These are phyloP conservation scores for Ips nitidus DNA, from an alignment of 1,140 invertebrate species.

Conservation along the genomic window DNA sequence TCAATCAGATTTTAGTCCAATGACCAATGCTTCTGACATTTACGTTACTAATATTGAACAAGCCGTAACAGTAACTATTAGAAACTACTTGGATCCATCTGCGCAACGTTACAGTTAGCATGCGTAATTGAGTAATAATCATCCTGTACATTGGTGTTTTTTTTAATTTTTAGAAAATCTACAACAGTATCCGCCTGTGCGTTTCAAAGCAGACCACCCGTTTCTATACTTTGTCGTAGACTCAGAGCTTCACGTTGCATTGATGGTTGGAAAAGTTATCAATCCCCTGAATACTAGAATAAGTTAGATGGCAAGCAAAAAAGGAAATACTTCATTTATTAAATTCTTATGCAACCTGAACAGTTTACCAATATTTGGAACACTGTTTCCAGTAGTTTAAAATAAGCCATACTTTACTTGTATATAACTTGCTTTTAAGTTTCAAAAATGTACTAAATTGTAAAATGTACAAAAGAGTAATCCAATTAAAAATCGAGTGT, in stretches of 20 bases:
- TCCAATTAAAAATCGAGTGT: too few relatives aligned
- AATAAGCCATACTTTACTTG: too few relatives aligned
- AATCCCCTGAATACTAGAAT: conserved; percentile 79
- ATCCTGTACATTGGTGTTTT: neutral
- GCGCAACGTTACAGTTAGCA: conserved; percentile 59
- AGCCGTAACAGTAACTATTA: conserved; percentile 75
- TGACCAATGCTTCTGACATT: conserved; percentile 71
- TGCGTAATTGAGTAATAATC: neutral
- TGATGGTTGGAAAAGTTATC: conserved; percentile 77
- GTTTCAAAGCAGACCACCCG: conserved; percentile 73
- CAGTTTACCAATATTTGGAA: too few relatives aligned
- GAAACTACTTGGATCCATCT: conserved; percentile 65
- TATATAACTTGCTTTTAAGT: too few relatives aligned
- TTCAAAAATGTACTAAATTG: too few relatives aligned
- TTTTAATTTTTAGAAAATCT: conserved; percentile 36
- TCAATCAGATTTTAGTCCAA: conserved; percentile 70
- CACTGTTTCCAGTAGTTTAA: too few relatives aligned
- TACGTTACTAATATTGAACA: conserved; percentile 81
- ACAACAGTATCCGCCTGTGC: conserved; percentile 53
- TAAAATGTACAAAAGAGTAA: too few relatives aligned
- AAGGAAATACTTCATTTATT: too few relatives aligned
- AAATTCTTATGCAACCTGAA: neutral
- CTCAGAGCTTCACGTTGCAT: conserved; percentile 69
- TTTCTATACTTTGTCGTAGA: conserved; percentile 84
- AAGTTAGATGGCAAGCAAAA: conserved; percentile 51